phyloP scores from a whole-genome alignment of 2,797 vertebrate species.

The Chaenodraco wilsoni region DNA sequence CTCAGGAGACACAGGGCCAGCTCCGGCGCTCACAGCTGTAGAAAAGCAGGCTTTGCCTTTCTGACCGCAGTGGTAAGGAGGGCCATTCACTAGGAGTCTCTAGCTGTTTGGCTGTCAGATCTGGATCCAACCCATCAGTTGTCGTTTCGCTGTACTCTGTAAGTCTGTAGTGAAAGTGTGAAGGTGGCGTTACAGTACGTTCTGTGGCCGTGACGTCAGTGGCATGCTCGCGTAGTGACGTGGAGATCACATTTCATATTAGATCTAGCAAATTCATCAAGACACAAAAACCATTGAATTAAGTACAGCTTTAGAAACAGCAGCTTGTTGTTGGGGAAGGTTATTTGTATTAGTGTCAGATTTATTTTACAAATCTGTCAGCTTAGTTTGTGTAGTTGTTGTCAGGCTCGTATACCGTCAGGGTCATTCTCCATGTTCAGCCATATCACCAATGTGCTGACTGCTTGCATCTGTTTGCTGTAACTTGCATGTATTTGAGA shows the following conservation, averaged over 20 bases:
- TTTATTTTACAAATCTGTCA: constrained; percentile 19
- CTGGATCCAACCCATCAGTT: constrained; percentile 78
- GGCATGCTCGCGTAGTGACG: constrained; percentile 82
- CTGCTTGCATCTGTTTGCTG: constrained; percentile 70
- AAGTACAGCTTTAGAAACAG: constrained; percentile 18
- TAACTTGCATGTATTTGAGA: constrained; percentile 69
- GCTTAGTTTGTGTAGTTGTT: constrained; percentile 33
- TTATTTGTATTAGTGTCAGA: constrained; percentile 4
- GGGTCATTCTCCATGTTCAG: constrained; percentile 61
- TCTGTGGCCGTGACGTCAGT: constrained; percentile 78
- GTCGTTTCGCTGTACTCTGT: constrained; percentile 80
- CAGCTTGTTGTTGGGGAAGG: constrained; percentile 3
- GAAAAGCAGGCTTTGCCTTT: constrained; percentile 81
- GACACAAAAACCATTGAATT: constrained; percentile 7
- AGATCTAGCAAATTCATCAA: constrained; percentile 46
- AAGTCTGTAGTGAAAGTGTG: constrained; percentile 79
- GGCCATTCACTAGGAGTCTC: constrained; percentile 66
- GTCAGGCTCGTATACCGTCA: constrained; percentile 35
- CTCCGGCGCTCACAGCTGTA: constrained; percentile 74
- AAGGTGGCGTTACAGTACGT: constrained; percentile 75
- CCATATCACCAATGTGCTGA: constrained; percentile 59
- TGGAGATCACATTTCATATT: constrained; percentile 70
- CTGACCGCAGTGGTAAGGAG: constrained; percentile 83
- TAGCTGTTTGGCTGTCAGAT: constrained; percentile 77
- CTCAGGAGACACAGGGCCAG: constrained; percentile 81